phyloP scores from a whole-genome alignment of 2,797 vertebrate genomes.

The Enoplosus armatus region DNA sequence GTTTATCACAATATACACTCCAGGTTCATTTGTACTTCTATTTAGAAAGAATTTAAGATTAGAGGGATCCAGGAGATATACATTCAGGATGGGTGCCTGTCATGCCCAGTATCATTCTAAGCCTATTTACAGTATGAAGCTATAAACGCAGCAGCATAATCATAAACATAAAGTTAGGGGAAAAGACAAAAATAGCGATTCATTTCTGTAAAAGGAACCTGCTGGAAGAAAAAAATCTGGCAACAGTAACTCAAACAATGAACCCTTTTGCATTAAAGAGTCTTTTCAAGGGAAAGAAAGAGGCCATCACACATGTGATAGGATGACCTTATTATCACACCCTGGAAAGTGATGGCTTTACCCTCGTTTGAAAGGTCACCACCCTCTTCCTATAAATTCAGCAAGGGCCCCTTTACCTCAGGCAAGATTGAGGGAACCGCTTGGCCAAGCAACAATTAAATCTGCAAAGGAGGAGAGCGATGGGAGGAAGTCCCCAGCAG shows the following conservation, averaged over 20 bases:
- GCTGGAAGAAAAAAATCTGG: slow-evolving; percentile 6
- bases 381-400: slow-evolving; percentile 56
- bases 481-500: slow-evolving; percentile 16
- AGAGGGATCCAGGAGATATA: background rate
- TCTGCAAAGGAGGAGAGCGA: slow-evolving; percentile 39
- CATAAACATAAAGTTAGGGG: background rate
- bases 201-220: slow-evolving; percentile 20
- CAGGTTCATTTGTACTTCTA: background rate
- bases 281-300: slow-evolving; percentile 32
- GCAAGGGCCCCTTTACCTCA: slow-evolving; percentile 44
- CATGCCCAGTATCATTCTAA: background rate
- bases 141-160: background rate
- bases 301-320: slow-evolving; percentile 42
- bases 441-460: slow-evolving; percentile 70
- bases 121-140: background rate
- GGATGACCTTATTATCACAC: slow-evolving; percentile 60
- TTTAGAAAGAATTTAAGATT: no score
- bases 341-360: slow-evolving; percentile 58
- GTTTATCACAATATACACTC: background rate
- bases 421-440: slow-evolving; percentile 53
- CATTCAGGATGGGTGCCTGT: background rate
- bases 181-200: background rate
- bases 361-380: slow-evolving; percentile 59
- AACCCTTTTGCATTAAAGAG: slow-evolving; percentile 39
- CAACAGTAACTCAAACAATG: slow-evolving; percentile 18